These are phyloP conservation scores for Megalonaias nervosa DNA, from an alignment of 1,140 invertebrate genomes.

Conservation along the genomic window DNA sequence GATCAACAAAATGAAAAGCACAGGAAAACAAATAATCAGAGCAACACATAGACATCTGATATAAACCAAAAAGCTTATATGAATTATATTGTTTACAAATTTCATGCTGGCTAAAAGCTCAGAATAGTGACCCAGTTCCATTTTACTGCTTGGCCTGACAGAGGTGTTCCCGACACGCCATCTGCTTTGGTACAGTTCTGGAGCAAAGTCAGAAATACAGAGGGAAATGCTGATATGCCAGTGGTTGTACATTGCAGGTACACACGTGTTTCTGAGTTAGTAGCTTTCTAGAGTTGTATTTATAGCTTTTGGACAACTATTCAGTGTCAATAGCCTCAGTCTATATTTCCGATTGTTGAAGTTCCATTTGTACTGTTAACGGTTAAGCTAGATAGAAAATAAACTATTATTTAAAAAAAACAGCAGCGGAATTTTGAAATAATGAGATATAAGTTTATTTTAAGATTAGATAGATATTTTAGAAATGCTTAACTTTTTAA, in stretches of 20 bases:
- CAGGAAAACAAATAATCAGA: too few species aligned
- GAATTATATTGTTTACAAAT: too few species aligned
- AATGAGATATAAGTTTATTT: not conserved
- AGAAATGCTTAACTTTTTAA: too few species aligned
- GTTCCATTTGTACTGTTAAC: not conserved
- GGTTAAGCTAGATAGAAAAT: not conserved
- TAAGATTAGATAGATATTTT: too few species aligned
- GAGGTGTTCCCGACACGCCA: conserved; percentile 88
- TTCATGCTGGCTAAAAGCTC: too few species aligned
- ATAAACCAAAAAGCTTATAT: too few species aligned
- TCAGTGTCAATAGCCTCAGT: not conserved
- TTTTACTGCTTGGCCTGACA: conserved; percentile 96
- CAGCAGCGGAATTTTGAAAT: not conserved
- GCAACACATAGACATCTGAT: too few species aligned
- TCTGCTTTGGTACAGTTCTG: conserved; percentile 35
- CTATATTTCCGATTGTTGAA: not conserved
- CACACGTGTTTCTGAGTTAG: not conserved
- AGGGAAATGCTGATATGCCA: conserved; percentile 4
- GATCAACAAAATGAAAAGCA: too few species aligned
- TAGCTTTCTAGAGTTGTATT: not conserved
- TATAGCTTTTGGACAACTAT: not conserved
- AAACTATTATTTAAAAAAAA: not conserved
- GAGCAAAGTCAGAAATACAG: conserved; percentile 4
- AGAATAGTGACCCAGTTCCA: conserved; percentile 82
- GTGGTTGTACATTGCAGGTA: conserved; percentile 46